phyloP scores from a whole-genome alignment of 2,113 vertebrate species.

The Crotalus viridis region DNA sequence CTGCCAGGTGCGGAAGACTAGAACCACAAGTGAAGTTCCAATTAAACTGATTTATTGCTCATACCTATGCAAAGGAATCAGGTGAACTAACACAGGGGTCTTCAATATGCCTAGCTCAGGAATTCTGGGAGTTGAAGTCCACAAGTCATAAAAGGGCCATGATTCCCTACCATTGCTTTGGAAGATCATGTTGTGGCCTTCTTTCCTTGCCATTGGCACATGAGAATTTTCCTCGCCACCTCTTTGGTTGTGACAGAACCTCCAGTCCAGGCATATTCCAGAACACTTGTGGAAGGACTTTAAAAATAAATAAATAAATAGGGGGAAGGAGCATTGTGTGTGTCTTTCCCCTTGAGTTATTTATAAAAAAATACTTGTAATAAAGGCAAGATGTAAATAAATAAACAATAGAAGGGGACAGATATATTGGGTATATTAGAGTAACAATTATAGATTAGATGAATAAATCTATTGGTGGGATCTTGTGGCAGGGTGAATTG shows the following conservation, averaged over 20 bases:
- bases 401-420: neutral
- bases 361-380: neutral
- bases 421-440: neutral
- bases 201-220: neutral
- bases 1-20: neutral
- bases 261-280: neutral
- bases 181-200: neutral
- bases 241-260: neutral
- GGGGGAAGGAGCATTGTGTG: neutral
- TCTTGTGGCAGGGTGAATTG: neutral
- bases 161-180: neutral
- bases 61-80: neutral
- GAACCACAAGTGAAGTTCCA: neutral
- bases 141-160: neutral
- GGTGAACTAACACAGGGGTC: neutral
- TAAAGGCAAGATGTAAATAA: neutral
- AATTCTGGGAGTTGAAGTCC: neutral
- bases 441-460: neutral
- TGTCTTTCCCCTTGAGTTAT: neutral
- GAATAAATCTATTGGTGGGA: neutral
- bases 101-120: neutral
- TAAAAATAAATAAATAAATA: neutral
- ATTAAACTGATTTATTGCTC: neutral
- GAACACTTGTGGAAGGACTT: neutral
- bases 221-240: neutral